Conservation (phyloP, 2,797 vertebrate genomes). For the Phataginus tetradactyla region DNA sequence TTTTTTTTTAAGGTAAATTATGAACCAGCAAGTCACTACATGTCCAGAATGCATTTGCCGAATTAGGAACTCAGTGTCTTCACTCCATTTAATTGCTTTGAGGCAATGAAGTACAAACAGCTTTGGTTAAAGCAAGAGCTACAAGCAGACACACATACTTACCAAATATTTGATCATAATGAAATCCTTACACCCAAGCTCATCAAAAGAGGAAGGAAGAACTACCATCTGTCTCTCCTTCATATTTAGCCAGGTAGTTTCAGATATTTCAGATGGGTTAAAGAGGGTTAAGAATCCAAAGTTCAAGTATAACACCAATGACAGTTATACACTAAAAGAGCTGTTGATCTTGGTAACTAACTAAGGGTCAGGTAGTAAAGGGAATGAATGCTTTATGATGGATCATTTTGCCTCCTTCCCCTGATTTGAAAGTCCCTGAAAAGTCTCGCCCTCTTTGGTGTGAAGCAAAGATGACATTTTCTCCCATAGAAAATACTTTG, state of each 20-base stretch:
- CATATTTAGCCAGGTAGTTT: not conserved
- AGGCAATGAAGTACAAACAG: constrained; percentile 39
- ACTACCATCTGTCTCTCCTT: not conserved
- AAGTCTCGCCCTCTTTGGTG: not conserved
- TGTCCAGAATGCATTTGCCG: constrained; percentile 85
- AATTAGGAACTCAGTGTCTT: constrained; percentile 82
- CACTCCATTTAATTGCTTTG: constrained; percentile 78
- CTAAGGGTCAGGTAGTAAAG: not conserved
- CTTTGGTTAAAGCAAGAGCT: not conserved
- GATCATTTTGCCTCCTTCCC: not conserved
- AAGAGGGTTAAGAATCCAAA: not conserved
- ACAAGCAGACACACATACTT: constrained; percentile 7
- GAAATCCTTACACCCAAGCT: constrained; percentile 35
- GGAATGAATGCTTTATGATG: not conserved
- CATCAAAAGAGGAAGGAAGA: constrained; percentile 59
- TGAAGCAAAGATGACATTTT: not conserved
- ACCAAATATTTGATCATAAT: not conserved
- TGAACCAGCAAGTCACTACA: constrained; percentile 83
- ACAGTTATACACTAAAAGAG: not conserved
- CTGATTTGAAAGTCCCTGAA: not conserved
- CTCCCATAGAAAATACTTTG: constrained; percentile 36
- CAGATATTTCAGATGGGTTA: not conserved
- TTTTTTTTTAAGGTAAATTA: constrained; percentile 70
- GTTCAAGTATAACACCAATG: not conserved
- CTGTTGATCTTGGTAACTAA: not conserved